Evolutionary conservation across 2,888 invertebrate genomes (phyloP).

Genomic region (Alloplasta piceator): DNA sequence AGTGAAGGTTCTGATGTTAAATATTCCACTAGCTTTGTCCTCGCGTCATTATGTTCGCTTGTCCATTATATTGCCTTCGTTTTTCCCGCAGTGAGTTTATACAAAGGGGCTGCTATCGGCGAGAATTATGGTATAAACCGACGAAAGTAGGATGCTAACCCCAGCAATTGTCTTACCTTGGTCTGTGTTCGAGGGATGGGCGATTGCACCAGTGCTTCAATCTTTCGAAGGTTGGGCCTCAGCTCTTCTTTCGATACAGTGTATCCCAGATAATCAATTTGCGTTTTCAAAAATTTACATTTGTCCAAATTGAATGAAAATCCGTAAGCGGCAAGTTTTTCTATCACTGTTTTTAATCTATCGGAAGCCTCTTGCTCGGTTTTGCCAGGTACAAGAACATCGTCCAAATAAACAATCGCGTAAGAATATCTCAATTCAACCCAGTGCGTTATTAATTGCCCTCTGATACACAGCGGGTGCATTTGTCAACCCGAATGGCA

Average conservation of each 20-base stretch:
- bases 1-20: conserved; percentile 34
- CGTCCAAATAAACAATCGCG: conserved; percentile 4
- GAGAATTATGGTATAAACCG: conserved; percentile 38
- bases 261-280: conserved; percentile 38
- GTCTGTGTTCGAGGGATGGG: conserved; percentile 45
- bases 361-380: conserved; percentile 21
- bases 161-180: conserved; percentile 58
- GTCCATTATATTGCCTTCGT: conserved; percentile 16
- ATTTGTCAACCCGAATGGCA: conserved; percentile 80
- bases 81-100: not conserved
- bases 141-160: conserved; percentile 59
- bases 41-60: not conserved
- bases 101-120: conserved; percentile 32
- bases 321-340: conserved; percentile 8
- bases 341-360: conserved; percentile 12
- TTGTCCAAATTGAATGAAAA: conserved; percentile 31
- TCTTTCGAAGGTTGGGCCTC: conserved; percentile 53
- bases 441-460: conserved; percentile 70
- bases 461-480: conserved; percentile 79
- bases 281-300: conserved; percentile 37
- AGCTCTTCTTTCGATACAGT: conserved; percentile 24
- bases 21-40: conserved; percentile 2
- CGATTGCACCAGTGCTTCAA: conserved; percentile 55
- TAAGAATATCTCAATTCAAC: not conserved
- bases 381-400: conserved; percentile 10